Evolutionary conservation across 2,113 vertebrate genomes (phyloP).

Genomic region (Ibidorhyncha struthersii): DNA sequence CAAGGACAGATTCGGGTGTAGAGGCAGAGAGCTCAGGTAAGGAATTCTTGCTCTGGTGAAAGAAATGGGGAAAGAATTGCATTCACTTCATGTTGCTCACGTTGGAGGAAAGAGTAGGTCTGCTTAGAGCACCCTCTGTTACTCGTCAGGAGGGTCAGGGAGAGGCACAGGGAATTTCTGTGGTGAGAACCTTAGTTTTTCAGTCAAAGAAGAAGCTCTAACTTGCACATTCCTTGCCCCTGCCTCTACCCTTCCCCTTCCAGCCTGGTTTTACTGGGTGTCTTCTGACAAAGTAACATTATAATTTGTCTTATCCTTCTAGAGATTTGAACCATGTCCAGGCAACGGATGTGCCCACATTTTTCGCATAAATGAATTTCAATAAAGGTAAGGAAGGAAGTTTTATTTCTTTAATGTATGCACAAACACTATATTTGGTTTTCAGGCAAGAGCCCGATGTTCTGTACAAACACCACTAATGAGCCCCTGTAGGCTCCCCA

Average conservation of each 20-base stretch:
- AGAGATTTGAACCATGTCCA: background rate
- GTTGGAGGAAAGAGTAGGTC: background rate
- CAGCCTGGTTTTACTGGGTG: background rate
- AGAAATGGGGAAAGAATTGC: background rate
- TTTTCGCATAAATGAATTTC: background rate
- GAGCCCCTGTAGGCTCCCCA: background rate
- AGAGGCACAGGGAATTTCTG: background rate
- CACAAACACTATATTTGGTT: background rate
- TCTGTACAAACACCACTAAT: background rate
- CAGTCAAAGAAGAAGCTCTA: background rate
- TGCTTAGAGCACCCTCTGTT: background rate
- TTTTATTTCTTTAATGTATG: background rate
- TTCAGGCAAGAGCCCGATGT: background rate
- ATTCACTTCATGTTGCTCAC: background rate
- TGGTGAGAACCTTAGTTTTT: background rate
- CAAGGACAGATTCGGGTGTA: background rate
- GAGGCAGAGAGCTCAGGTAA: rapidly evolving
- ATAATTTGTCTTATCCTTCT: background rate
- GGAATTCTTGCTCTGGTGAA: background rate
- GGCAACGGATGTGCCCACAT: background rate
- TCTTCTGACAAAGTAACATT: background rate
- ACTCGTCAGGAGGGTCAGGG: background rate
- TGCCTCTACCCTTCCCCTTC: background rate
- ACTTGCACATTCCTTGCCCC: background rate
- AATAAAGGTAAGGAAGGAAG: background rate